Conservation (phyloP, 2,797 vertebrate genomes). For the Protonibea diacanthus region DNA sequence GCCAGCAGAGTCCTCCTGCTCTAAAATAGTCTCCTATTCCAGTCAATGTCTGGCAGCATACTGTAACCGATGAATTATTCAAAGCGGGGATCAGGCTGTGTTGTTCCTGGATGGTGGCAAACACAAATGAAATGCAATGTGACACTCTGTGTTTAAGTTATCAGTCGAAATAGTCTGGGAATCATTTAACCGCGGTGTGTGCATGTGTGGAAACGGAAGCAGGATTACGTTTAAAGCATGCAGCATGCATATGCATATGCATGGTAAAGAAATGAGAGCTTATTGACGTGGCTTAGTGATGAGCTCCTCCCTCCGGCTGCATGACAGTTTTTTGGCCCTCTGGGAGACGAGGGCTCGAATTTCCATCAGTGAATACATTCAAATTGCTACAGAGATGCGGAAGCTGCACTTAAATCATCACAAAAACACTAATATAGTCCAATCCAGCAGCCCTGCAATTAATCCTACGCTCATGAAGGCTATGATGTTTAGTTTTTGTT, state of each 20-base stretch:
- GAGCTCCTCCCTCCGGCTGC: neutral
- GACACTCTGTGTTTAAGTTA: slow-evolving; percentile 43
- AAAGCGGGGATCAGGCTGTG: slow-evolving; percentile 40
- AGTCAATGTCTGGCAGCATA: slow-evolving; percentile 61
- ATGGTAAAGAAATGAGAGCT: slow-evolving; percentile 14
- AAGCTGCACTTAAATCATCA: slow-evolving; percentile 8
- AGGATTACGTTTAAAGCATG: slow-evolving; percentile 13
- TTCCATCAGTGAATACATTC: slow-evolving; percentile 16
- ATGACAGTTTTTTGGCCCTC: neutral
- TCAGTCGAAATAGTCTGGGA: slow-evolving; percentile 14
- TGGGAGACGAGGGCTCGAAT: slow-evolving; percentile 11
- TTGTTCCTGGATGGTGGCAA: slow-evolving; percentile 55
- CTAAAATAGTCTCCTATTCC: slow-evolving; percentile 65
- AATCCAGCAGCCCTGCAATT: neutral
- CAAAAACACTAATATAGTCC: neutral
- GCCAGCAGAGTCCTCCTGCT: slow-evolving; percentile 35
- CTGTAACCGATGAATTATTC: slow-evolving; percentile 77
- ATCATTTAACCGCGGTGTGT: slow-evolving; percentile 13
- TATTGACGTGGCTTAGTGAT: slow-evolving; percentile 14
- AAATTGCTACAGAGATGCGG: neutral
- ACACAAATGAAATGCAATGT: slow-evolving; percentile 58
- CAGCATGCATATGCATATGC: slow-evolving; percentile 17
- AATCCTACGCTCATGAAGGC: too few relatives aligned
- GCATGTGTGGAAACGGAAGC: slow-evolving; percentile 1
- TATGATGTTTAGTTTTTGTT: too few relatives aligned